Conservation (phyloP, 2,888 invertebrate species). For the Amorpha juglandis region DNA sequence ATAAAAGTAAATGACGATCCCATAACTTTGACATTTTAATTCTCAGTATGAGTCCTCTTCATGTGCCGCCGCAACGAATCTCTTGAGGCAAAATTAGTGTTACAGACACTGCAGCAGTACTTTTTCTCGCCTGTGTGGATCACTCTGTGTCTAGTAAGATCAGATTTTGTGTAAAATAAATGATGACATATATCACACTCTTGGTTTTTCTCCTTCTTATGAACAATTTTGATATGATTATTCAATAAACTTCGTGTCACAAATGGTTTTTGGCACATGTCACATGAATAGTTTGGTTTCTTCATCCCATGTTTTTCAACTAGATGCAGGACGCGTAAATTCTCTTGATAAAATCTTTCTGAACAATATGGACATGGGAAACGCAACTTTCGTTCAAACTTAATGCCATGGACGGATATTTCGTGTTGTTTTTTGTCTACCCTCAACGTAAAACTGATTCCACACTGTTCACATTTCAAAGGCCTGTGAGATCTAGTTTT, state of each 20-base stretch:
- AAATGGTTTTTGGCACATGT: slow-evolving; percentile 62
- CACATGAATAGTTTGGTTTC: slow-evolving; percentile 63
- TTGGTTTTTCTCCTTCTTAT: slow-evolving; percentile 68
- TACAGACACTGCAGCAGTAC: slow-evolving; percentile 59
- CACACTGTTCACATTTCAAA: slow-evolving; percentile 56
- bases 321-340: slow-evolving; percentile 55
- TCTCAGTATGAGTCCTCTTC: slow-evolving; percentile 58
- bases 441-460: slow-evolving; percentile 49
- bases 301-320: slow-evolving; percentile 58
- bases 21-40: slow-evolving; percentile 29
- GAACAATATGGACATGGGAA: slow-evolving; percentile 65
- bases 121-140: slow-evolving; percentile 71
- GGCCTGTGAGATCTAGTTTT: slow-evolving; percentile 59
- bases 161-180: slow-evolving; percentile 70
- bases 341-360: slow-evolving; percentile 64
- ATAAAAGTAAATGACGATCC: not conserved
- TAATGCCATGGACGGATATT: slow-evolving; percentile 37
- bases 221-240: slow-evolving; percentile 69
- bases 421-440: slow-evolving; percentile 47
- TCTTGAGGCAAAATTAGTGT: slow-evolving; percentile 62
- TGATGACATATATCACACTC: slow-evolving; percentile 69
- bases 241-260: slow-evolving; percentile 67
- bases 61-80: slow-evolving; percentile 70
- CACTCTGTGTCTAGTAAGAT: slow-evolving; percentile 61
- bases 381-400: slow-evolving; percentile 52